Base-by-base conservation (phyloP, 2,113 vertebrate species). In the Rhabdornis inornatus region DNA sequence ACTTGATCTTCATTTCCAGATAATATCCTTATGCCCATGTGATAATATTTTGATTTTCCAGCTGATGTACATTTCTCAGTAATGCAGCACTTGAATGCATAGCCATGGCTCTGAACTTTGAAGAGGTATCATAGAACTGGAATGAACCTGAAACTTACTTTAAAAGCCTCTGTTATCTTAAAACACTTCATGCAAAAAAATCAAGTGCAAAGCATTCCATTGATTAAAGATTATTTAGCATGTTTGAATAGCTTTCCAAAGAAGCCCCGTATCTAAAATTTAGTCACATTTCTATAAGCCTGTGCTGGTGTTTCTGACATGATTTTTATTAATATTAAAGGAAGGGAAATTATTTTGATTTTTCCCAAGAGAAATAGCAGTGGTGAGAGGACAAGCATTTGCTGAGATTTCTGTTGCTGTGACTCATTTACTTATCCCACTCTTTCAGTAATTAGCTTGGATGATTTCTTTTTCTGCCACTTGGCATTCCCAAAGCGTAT, bases 161-260 rank as follows among this genome's bases (percentile, higher is more conserved):
- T 71, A 65, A 95, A 93, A 92, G 56, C 55, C 24, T 57, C 50
- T 97, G 87, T 95, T 50, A 61, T 95, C 68, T 96, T 88, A 78
- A 87, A 97, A 92, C 50, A 76, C 75, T 45, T 95, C 22, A 24
- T 33, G 31, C 8, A n/a, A 80, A 69, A 69, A 81, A 57, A 79
- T 63, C 76, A 95, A 92, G 71, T 80, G 66, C 50, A 79, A 92
- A 42, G 20, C 19, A 22, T 86, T 82, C 33, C 39, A 57, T 68
- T 95, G 84, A 94, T 96, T 95, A 93, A 95, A 93, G 78, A 82
- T 89, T 82, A 87, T 92, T 94, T 94, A 86, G 42, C 42, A 27
- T 28, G 31, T 93, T 92, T n/a, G 28, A 84, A 84, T 35, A 83
- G 40, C 55, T 65, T 89, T 90, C 60, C 11, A 49, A 69, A 88